A percentile compares a stretch with the other conserved stretches of the same genome.
Conservation (phyloP, 2,888 invertebrate genomes). For the Imbricaverruca yamaguchii region DNA sequence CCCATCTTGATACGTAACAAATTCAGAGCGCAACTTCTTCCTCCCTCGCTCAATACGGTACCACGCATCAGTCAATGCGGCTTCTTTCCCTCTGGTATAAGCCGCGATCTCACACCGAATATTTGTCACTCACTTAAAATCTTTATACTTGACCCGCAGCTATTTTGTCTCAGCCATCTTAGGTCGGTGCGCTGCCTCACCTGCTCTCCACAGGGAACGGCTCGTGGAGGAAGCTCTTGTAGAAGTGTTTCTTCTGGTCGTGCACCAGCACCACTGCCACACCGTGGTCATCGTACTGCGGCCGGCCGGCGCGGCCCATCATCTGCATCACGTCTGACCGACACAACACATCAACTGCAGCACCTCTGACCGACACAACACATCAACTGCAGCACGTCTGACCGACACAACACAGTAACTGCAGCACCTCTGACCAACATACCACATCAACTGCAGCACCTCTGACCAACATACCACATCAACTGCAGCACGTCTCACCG, state of each 20-base stretch:
- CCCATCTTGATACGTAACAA: too few species aligned
- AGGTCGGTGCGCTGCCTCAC: constrained; percentile 34
- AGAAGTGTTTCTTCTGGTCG: constrained; percentile 96
- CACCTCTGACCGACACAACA: constrained; percentile 90
- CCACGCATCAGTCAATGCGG: too few species aligned
- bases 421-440: constrained; percentile 77
- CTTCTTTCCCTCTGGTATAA: too few species aligned
- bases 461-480: constrained; percentile 22
- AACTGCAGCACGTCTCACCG: too few species aligned
- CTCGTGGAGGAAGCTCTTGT: constrained; percentile 97
- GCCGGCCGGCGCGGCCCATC: constrained; percentile 98
- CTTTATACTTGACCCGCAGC: too few species aligned
- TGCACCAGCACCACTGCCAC: constrained; percentile 63
- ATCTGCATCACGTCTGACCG: constrained; percentile 73
- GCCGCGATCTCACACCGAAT: too few species aligned
- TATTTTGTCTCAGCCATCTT: too few species aligned
- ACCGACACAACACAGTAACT: neutral
- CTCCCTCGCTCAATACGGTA: too few species aligned
- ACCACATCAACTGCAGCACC: constrained; percentile 96
- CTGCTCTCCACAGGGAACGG: constrained; percentile 97
- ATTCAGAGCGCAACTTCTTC: too few species aligned
- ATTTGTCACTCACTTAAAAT: too few species aligned
- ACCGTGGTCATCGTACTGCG: constrained; percentile 91
- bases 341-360: neutral
- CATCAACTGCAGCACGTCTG: constrained; percentile 92